phyloP scores from a whole-genome alignment of 2,113 vertebrate species.

The Catharus bicknelli region DNA sequence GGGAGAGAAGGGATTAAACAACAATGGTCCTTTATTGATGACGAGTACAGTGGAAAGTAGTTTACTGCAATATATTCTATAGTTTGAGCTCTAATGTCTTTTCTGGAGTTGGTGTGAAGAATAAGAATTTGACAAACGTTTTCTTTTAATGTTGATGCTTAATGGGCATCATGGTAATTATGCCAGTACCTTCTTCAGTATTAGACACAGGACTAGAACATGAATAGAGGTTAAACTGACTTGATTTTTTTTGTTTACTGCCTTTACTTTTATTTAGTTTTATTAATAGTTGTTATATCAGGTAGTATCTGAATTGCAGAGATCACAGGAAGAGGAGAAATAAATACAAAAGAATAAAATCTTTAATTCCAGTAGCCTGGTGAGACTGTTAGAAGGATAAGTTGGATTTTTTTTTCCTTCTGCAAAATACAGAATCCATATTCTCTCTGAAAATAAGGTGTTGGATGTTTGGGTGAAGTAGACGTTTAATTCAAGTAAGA shows the following conservation, averaged over 20 bases:
- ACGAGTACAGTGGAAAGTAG: background rate
- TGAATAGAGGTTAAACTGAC: background rate
- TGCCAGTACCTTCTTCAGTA: background rate
- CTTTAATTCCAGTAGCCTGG: background rate
- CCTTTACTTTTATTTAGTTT: background rate
- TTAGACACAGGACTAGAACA: background rate
- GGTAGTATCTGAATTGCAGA: background rate
- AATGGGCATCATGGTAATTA: background rate
- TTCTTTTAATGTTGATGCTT: background rate
- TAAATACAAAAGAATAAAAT: background rate
- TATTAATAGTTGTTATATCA: background rate
- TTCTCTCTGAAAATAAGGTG: background rate
- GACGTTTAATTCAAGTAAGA: background rate
- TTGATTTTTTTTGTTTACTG: background rate
- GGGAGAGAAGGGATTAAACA: slow-evolving; percentile 22
- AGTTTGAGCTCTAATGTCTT: background rate
- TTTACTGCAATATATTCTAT: background rate
- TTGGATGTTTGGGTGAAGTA: background rate
- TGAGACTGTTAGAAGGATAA: background rate
- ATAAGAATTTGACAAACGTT: background rate
- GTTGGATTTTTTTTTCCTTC: background rate
- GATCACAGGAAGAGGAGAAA: background rate
- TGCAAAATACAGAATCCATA: background rate
- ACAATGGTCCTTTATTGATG: slow-evolving; percentile 21
- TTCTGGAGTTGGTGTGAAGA: background rate